Percentiles rank a stretch among this genome's conserved stretches.
Conservation (phyloP, 2,113 vertebrate genomes). For the Vidua macroura region DNA sequence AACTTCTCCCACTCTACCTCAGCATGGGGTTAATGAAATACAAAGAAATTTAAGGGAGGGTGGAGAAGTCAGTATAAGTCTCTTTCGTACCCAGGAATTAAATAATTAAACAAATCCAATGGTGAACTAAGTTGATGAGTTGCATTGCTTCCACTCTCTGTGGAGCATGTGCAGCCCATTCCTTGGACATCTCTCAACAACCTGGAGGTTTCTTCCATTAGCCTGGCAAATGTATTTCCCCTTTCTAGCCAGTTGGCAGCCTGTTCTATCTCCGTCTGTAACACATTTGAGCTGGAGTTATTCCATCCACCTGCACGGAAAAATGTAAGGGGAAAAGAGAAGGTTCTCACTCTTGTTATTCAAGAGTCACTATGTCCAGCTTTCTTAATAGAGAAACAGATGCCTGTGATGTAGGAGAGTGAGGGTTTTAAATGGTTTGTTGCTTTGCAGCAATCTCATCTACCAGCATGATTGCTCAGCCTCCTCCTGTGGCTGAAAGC, state of each 20-base stretch:
- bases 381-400: background rate
- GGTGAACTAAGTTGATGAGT: background rate
- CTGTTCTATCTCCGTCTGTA: background rate
- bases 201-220: background rate
- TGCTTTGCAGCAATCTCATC: background rate
- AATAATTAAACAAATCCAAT: background rate
- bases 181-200: background rate
- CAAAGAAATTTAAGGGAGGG: background rate
- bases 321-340: background rate
- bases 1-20: background rate
- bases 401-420: background rate
- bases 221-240: background rate
- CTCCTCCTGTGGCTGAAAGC: background rate
- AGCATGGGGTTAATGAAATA: accelerated
- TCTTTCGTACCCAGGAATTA: background rate
- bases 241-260: background rate
- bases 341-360: background rate
- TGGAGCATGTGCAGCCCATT: background rate
- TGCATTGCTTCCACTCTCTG: background rate
- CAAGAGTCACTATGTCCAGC: background rate
- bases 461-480: background rate
- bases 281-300: background rate
- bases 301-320: background rate
- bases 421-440: background rate
- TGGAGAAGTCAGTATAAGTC: background rate